Evolutionary conservation across 1,140 invertebrate genomes (phyloP), one percentile per base, ranked within the genome.

Genomic region (Centruroides vittatus): DNA sequence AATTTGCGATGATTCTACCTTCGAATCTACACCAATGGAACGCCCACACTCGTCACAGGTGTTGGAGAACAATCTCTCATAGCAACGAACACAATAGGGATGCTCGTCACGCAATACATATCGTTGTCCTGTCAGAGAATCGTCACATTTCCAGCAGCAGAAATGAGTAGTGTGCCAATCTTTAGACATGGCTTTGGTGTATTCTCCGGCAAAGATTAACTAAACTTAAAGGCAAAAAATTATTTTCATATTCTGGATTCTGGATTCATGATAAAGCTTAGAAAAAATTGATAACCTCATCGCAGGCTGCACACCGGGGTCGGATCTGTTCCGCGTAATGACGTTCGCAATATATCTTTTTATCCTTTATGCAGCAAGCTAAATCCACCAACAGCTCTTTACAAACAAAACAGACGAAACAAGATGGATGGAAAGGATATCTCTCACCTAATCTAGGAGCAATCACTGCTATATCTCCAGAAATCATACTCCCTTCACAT

Each of bases 161-260:
- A 23, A 23, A 23, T 23, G 23, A 23, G 23, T 23, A 23, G 23
- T 23, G 23, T 23, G 23, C 23, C 23, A 23, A 23, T 98, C 94
- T 83, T 98, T 96, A 78, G 93, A 93, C 93, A 98, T 97, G 73
- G 94, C 90, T 82, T 97, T 98, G 71, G 94, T 98, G 82, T 98
- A 98, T 77, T 99, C 94, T 66, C 91, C 92, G 78, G 93, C 94
- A 85, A 98, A 99, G 88, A 99, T 98, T 77, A 99, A 86, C 95
- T 98, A 61, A 81, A 79, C 11, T 36, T 12, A 56, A 51, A 11
- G 56, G 7, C 52, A 56, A 4, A 59, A 35, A 58, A 35, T 41
- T 8, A 41, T 41, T 5, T 8, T 41, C 0, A 5, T 41, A n/a
- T n/a, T n/a, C n/a, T n/a, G n/a, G n/a, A 41, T 41, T 41, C 8